Evolutionary conservation across 2,888 invertebrate genomes (phyloP), one percentile per base, ranked within the genome.

Genomic region (Yponomeuta evonymella): DNA sequence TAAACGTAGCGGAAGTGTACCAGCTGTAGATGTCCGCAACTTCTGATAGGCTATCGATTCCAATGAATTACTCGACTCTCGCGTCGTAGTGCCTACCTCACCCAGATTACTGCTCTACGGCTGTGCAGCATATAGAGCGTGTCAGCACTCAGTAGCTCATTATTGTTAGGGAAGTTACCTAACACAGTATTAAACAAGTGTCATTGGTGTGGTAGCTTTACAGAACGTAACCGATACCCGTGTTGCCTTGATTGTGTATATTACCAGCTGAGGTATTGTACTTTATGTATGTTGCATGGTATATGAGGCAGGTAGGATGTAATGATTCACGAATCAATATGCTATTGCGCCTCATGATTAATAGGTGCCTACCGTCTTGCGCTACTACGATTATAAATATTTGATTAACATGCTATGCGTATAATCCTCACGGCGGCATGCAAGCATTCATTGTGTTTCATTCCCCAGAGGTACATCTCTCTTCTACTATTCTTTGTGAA

Each of bases 311-410:
- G 33, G 64, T 33, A 65, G 33, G 8, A 43, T 6, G 43, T 29
- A 6, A 48, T 68, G 68, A 68, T 51, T 68, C 68, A 68, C 51
- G 68, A 68, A 58, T 51, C 67, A 67, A 67, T 36, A 43, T 43
- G 2, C 43, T 68, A 68, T 58, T 68, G 51, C 68, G 68, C 36
- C 68, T 68, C 30, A 51, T 70, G 70, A 70, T 66, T 70, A 33
- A 70, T 58, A 36, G 33, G 33, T 10, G 65, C 64, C 66, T 70
- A 23, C 23, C 23, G 23, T 51, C 70, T 29, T n/a, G 70, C 33
- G 33, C 66, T 30, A 66, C 70, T 70, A 67, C 29, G 68, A 68
- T 68, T 68, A 70, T 71, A 33, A 69, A 78, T 75, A 73, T 70
- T 70, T 70, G 66, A 66, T 70, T 70, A 58, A 33, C 66, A 70